These are phyloP conservation scores for Hyperopisus bebe DNA, from an alignment of 2,113 vertebrate species.

Conservation along the genomic window DNA sequence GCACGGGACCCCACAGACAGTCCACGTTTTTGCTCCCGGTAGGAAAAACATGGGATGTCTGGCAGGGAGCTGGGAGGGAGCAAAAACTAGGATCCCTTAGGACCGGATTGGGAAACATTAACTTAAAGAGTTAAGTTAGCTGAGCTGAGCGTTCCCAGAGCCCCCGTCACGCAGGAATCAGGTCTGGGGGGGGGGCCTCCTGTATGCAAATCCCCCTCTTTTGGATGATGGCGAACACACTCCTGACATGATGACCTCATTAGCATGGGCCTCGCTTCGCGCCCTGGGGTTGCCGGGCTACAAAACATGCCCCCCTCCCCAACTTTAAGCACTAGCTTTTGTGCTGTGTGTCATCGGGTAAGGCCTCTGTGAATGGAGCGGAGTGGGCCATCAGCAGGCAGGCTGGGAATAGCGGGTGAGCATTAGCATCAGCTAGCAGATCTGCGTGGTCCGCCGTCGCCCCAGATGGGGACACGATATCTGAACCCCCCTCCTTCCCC, in stretches of 20 bases:
- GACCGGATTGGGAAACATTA: not conserved
- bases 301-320: not conserved
- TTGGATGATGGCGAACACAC: not conserved
- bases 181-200: constrained; percentile 41
- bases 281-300: not conserved
- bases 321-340: not conserved
- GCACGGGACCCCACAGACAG: not conserved
- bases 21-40: not conserved
- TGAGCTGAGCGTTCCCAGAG: not conserved
- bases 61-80: not conserved
- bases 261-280: not conserved
- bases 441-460: not conserved
- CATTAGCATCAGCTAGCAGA: not conserved
- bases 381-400: not conserved
- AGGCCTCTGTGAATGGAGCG: not conserved
- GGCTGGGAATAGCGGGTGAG: not conserved
- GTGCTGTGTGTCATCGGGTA: not conserved
- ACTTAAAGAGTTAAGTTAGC: not conserved
- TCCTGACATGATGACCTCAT: constrained; percentile 8
- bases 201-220: constrained; percentile 53
- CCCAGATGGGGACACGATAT: not conserved
- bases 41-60: not conserved
- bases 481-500: not conserved
- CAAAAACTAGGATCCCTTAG: not conserved
- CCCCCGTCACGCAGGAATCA: not conserved